Evolutionary conservation across 2,888 invertebrate genomes (phyloP).

Genomic region (Pollenia amentaria): DNA sequence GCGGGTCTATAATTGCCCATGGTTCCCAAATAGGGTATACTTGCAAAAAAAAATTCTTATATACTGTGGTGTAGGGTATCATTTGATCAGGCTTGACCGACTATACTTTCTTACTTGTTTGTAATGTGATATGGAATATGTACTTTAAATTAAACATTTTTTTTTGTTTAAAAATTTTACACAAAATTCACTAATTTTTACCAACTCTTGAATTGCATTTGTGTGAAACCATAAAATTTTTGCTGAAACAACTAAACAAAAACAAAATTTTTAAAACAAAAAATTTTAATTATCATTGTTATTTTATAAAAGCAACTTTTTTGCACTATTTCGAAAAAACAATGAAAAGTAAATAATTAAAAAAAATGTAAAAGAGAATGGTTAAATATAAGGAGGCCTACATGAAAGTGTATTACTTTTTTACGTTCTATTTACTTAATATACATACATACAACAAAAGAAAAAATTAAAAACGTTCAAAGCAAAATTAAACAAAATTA

Average conservation of each 20-base stretch:
- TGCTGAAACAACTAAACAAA: neutral
- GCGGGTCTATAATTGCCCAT: too few species aligned
- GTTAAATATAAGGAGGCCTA: conserved; percentile 56
- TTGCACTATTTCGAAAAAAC: conserved; percentile 50
- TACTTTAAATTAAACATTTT: too few species aligned
- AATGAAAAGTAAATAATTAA: conserved; percentile 3
- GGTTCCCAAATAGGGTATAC: too few species aligned
- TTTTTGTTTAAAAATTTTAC: too few species aligned
- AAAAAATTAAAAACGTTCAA: conserved; percentile 37
- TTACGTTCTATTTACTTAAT: conserved; percentile 72
- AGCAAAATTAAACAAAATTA: conserved; percentile 44
- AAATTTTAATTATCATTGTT: conserved; percentile 4
- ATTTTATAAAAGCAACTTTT: conserved; percentile 8
- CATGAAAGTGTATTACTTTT: conserved; percentile 65
- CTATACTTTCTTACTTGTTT: too few species aligned
- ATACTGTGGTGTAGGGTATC: too few species aligned
- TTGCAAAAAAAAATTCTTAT: too few species aligned
- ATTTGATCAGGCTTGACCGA: too few species aligned
- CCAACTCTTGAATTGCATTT: neutral
- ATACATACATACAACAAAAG: conserved; percentile 1
- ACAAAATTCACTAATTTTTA: neutral
- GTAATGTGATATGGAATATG: too few species aligned
- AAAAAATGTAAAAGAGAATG: conserved; percentile 60
- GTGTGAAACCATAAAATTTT: conserved; percentile 10
- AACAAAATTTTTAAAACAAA: neutral